Conservation (phyloP, 2,113 vertebrate species). For the Phrynosoma blainvillii region DNA sequence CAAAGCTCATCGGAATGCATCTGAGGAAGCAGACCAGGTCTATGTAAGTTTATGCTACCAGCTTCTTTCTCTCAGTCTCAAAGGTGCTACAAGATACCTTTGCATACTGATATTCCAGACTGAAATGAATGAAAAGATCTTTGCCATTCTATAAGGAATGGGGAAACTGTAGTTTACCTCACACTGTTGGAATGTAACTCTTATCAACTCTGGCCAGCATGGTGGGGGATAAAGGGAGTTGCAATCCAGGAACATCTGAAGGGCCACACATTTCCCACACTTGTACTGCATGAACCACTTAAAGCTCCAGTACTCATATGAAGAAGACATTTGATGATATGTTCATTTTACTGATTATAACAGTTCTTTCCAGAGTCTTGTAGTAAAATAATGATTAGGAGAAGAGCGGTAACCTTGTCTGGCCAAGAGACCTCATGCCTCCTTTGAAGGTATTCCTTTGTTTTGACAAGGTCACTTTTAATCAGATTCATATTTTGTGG, state of each 20-base stretch:
- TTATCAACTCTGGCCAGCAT: neutral
- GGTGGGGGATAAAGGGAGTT: neutral
- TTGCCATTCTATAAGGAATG: neutral
- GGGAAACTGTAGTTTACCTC: neutral
- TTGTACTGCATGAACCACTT: neutral
- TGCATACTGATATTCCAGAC: too few species aligned
- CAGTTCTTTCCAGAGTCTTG: neutral
- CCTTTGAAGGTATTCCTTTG: constrained; percentile 3
- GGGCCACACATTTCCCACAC: neutral
- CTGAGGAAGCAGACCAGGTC: too few species aligned
- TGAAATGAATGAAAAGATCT: too few species aligned
- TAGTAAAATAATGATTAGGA: neutral
- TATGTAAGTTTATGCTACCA: too few species aligned
- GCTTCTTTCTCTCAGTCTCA: too few species aligned
- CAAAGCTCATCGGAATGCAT: too few species aligned
- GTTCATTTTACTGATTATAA: neutral
- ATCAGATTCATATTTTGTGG: constrained; percentile 17
- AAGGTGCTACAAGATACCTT: too few species aligned
- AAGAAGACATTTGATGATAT: neutral
- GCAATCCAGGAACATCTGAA: neutral
- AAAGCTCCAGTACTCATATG: neutral
- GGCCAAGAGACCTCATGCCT: neutral
- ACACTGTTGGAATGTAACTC: neutral
- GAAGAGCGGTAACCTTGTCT: neutral
- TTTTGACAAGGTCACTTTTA: constrained; percentile 22